Percentiles rank a stretch among this genome's conserved stretches.
Evolutionary conservation across 2,113 vertebrate species (phyloP).

Genomic region (Butorides virescens): DNA sequence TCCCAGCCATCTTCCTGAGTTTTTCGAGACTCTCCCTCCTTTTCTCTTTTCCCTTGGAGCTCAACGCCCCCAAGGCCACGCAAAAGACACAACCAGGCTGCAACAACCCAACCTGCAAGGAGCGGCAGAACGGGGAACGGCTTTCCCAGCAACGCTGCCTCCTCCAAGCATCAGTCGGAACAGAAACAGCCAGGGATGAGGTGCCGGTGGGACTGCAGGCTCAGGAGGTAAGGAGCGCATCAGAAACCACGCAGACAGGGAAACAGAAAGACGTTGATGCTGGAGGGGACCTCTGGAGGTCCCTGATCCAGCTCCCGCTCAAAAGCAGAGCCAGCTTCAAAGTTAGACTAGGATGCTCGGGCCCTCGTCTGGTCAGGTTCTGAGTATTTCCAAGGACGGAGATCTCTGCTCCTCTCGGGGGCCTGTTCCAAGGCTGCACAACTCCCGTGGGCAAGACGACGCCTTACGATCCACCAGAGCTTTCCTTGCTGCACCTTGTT

Average conservation of each 20-base stretch:
- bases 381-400: not conserved
- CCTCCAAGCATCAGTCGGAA: not conserved
- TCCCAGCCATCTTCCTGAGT: not conserved
- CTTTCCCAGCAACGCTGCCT: not conserved
- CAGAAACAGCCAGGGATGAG: accelerated
- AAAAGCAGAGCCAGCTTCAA: no score
- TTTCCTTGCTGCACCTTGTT: not conserved
- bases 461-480: not conserved
- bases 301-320: not conserved
- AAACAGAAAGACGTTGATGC: not conserved
- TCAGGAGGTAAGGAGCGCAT: accelerated
- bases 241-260: not conserved
- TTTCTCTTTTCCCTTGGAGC: not conserved
- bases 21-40: not conserved
- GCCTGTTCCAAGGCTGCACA: not conserved
- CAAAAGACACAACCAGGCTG: not conserved
- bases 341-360: not conserved
- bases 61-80: accelerated
- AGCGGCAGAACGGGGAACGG: not conserved
- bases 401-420: not conserved
- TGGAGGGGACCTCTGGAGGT: not conserved
- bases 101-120: not conserved
- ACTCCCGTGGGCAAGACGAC: not conserved
- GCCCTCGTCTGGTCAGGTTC: no score
- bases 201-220: accelerated